Conservation (phyloP, 2,888 invertebrate genomes). For the Frankliniella fusca region DNA sequence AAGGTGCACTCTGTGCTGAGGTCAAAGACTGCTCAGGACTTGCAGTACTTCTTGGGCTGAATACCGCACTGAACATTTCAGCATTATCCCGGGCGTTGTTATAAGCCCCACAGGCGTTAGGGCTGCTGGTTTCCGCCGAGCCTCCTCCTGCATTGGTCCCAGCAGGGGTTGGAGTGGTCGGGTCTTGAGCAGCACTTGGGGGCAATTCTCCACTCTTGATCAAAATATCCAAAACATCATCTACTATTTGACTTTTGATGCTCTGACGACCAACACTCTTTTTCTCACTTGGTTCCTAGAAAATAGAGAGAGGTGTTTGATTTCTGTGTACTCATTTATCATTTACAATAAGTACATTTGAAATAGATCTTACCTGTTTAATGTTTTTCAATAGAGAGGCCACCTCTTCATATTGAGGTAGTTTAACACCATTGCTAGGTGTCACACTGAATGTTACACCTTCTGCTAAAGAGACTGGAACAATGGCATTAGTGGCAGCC, state of each 20-base stretch:
- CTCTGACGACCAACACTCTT: slow-evolving; percentile 34
- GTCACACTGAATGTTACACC: neutral
- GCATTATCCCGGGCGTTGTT: neutral
- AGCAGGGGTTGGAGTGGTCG: slow-evolving; percentile 51
- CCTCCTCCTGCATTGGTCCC: neutral
- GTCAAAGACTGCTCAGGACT: neutral
- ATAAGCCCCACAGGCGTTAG: neutral
- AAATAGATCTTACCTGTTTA: neutral
- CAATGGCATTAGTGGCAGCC: slow-evolving; percentile 2
- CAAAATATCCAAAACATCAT: slow-evolving; percentile 88
- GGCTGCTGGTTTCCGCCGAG: neutral
- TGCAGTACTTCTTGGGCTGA: slow-evolving; percentile 27
- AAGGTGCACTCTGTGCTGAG: slow-evolving; percentile 30
- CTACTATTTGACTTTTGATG: slow-evolving; percentile 74
- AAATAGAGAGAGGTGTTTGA: neutral
- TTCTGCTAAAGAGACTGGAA: neutral
- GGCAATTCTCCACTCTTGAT: slow-evolving; percentile 91
- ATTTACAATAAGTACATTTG: neutral
- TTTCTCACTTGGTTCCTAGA: slow-evolving; percentile 30
- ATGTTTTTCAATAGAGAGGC: slow-evolving; percentile 51
- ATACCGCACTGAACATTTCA: neutral
- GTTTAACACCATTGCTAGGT: neutral
- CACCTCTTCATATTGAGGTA: slow-evolving; percentile 68
- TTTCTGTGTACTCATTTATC: neutral
- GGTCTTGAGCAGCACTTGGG: slow-evolving; percentile 77